phyloP scores from a whole-genome alignment of 2,888 invertebrate species.

The Ommatoiulus sabulosus region DNA sequence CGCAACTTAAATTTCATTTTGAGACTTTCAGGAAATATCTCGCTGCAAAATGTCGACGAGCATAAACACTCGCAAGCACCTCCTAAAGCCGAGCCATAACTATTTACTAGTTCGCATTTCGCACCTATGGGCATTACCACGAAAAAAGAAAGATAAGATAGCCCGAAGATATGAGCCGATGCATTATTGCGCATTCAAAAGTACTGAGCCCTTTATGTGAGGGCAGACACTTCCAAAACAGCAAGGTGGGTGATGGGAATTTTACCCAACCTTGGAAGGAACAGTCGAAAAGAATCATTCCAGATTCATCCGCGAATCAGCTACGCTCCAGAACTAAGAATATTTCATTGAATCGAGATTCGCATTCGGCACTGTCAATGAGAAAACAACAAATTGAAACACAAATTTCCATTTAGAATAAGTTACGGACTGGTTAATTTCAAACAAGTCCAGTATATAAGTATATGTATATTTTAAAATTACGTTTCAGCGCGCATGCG shows the following conservation, averaged over 20 bases:
- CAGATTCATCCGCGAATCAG: background rate
- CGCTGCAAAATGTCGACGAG: slow-evolving; percentile 8
- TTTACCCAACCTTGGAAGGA: background rate
- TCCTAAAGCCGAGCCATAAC: slow-evolving; percentile 26
- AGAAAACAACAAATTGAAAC: too few relatives aligned
- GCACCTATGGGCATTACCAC: slow-evolving; percentile 15
- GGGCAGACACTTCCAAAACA: background rate
- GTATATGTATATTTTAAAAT: too few relatives aligned
- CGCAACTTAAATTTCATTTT: slow-evolving; percentile 41
- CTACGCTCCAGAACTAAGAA: too few relatives aligned
- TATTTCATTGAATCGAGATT: too few relatives aligned
- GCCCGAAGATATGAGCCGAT: slow-evolving; percentile 30
- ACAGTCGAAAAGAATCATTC: background rate
- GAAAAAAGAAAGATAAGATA: slow-evolving; percentile 21
- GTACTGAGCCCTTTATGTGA: background rate
- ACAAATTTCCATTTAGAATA: too few relatives aligned
- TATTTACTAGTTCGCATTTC: slow-evolving; percentile 13
- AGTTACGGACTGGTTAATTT: too few relatives aligned
- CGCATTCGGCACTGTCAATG: too few relatives aligned
- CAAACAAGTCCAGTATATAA: too few relatives aligned
- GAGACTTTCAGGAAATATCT: slow-evolving; percentile 15
- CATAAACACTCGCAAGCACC: slow-evolving; percentile 29
- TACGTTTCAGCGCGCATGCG: too few relatives aligned
- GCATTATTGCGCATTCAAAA: slow-evolving; percentile 38
- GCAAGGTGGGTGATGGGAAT: background rate